These are phyloP conservation scores for Saguinus midas DNA, from an alignment of 2,113 vertebrate species.

Conservation along the genomic window DNA sequence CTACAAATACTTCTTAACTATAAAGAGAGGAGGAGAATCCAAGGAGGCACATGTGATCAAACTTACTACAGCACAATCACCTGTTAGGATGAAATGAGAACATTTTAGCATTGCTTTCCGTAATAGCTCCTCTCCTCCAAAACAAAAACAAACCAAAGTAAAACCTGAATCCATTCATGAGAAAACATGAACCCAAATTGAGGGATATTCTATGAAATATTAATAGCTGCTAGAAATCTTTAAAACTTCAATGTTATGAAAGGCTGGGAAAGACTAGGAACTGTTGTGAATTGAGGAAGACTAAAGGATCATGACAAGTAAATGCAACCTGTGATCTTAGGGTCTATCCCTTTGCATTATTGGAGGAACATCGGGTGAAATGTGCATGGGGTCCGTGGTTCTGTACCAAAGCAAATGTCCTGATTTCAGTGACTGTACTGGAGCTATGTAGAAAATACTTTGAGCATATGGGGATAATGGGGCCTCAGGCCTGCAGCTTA, in stretches of 20 bases:
- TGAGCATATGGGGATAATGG: not conserved
- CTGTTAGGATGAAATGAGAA: not conserved
- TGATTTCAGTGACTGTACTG: not conserved
- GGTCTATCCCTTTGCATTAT: not conserved
- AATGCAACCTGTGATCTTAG: not conserved
- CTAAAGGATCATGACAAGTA: not conserved
- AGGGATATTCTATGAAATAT: not conserved
- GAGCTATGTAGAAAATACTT: not conserved
- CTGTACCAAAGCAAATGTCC: not conserved
- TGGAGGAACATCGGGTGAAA: not conserved
- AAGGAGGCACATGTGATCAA: not conserved
- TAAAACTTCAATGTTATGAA: not conserved
- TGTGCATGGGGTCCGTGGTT: not conserved
- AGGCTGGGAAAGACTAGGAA: not conserved
- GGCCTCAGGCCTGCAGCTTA: not conserved
- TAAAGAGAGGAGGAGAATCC: not conserved
- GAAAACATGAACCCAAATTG: not conserved
- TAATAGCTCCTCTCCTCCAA: not conserved
- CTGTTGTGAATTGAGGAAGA: not conserved
- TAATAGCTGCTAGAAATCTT: not conserved
- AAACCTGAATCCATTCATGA: not conserved
- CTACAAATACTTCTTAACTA: not conserved
- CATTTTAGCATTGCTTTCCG: not conserved
- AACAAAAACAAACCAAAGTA: not conserved
- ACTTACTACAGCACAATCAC: not conserved